Conservation (phyloP, 2,113 vertebrate genomes). For the Chitala chitala region DNA sequence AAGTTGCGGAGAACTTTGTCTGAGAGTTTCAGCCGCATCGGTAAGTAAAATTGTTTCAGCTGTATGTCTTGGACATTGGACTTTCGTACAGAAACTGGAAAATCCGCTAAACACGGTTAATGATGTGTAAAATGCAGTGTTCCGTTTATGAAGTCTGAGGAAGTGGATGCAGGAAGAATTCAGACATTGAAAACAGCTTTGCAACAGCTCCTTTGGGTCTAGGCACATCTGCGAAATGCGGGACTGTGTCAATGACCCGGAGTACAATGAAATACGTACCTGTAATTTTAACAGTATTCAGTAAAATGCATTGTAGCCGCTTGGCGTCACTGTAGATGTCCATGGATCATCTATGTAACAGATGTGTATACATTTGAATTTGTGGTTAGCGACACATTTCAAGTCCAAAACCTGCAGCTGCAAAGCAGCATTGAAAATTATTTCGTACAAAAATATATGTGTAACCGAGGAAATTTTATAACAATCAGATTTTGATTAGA, state of each 20-base stretch:
- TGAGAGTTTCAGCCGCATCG: conserved; percentile 90
- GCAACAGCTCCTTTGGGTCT: not conserved
- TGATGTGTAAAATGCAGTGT: not conserved
- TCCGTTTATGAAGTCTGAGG: not conserved
- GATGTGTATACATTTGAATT: not conserved
- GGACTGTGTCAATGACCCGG: not conserved
- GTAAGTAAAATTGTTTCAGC: conserved; percentile 58
- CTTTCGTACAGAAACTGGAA: not conserved
- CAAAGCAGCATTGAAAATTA: no score
- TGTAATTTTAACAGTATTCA: not conserved
- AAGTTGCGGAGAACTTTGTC: conserved; percentile 97
- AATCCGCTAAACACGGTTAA: not conserved
- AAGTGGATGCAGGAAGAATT: not conserved
- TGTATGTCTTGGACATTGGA: not conserved
- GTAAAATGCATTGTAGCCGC: not conserved
- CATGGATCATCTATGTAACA: not conserved
- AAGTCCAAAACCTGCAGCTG: no score
- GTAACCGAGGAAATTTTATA: no score
- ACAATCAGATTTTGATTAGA: no score
- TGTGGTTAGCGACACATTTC: not conserved
- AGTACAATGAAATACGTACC: not conserved
- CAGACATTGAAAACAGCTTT: not conserved
- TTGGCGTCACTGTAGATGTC: conserved; percentile 15
- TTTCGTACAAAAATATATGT: no score
- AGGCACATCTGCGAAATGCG: not conserved